phyloP scores from a whole-genome alignment of 1,140 invertebrate genomes.

The Drosophila mayri region DNA sequence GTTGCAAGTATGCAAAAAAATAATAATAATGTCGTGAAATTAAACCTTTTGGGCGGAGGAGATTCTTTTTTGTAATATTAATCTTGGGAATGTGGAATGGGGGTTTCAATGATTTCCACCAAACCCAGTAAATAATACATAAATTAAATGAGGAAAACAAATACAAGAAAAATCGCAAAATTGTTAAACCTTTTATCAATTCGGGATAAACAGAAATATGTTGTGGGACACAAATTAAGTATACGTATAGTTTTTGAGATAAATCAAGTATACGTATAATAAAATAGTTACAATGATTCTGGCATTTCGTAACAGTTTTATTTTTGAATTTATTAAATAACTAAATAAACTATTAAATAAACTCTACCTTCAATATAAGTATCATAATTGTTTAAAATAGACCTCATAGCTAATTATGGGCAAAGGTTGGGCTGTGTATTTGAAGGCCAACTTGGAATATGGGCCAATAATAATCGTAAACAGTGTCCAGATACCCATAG shows the following conservation, averaged over 20 bases:
- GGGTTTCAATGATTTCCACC: not conserved
- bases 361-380: not conserved
- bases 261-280: no score
- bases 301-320: no score
- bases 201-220: no score
- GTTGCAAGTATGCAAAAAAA: constrained; percentile 32
- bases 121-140: no score
- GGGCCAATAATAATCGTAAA: constrained; percentile 25
- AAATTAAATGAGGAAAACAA: no score
- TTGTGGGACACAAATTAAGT: no score
- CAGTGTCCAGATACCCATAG: not conserved
- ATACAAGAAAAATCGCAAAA: not conserved
- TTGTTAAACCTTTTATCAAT: no score
- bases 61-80: not conserved
- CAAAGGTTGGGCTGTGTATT: not conserved
- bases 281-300: no score
- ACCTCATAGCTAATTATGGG: not conserved
- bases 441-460: constrained; percentile 10
- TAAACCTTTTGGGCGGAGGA: not conserved
- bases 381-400: not conserved
- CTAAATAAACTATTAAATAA: no score
- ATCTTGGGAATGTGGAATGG: no score
- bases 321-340: not conserved
- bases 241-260: no score
- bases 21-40: constrained; percentile 6